These are phyloP conservation scores for Papilio helenus DNA, from an alignment of 1,140 invertebrate genomes.

Conservation along the genomic window DNA sequence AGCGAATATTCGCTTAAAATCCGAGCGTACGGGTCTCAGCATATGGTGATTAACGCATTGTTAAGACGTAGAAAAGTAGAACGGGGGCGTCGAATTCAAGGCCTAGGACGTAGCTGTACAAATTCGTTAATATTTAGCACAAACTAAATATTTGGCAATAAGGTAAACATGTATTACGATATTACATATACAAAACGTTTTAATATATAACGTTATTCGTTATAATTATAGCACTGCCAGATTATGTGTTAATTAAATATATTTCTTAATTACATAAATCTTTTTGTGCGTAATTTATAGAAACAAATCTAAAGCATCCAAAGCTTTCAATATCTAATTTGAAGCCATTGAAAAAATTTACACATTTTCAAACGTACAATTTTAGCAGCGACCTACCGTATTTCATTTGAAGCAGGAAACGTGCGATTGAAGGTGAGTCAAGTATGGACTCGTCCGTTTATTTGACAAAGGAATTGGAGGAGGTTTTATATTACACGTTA, in stretches of 20 bases:
- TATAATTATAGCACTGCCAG: neutral
- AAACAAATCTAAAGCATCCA: neutral
- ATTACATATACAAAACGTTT: slow-evolving; percentile 2
- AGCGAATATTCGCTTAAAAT: slow-evolving; percentile 4
- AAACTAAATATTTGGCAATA: slow-evolving; percentile 48
- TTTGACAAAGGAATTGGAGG: slow-evolving; percentile 30
- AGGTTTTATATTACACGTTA: slow-evolving; percentile 42
- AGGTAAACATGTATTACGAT: neutral
- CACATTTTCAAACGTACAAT: neutral
- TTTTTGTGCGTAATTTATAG: neutral
- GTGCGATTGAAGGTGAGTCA: neutral
- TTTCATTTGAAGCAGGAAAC: slow-evolving; percentile 19
- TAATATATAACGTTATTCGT: neutral
- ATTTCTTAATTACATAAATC: neutral
- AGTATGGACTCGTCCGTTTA: slow-evolving; percentile 34
- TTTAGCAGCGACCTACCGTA: neutral
- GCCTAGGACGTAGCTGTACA: slow-evolving; percentile 64
- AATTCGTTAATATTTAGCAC: slow-evolving; percentile 62
- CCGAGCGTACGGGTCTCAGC: slow-evolving; percentile 34
- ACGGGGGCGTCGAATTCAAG: slow-evolving; percentile 72
- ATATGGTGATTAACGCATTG: slow-evolving; percentile 68
- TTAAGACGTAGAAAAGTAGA: slow-evolving; percentile 75
- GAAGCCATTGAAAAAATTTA: too few relatives aligned
- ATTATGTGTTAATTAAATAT: neutral
- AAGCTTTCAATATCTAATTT: too few relatives aligned